phyloP scores from a whole-genome alignment of 2,888 invertebrate species.

The Notodonta dromedarius region DNA sequence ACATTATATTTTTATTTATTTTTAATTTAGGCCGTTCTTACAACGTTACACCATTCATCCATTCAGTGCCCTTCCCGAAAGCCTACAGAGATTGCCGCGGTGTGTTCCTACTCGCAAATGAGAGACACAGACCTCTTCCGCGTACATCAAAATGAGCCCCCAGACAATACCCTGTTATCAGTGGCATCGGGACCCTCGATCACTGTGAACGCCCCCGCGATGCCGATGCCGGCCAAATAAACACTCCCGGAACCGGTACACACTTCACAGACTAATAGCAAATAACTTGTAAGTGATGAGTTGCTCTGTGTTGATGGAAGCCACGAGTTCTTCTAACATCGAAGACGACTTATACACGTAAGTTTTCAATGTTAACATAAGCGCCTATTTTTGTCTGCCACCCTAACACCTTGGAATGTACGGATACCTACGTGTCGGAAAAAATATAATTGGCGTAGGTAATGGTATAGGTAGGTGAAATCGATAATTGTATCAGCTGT shows the following conservation, averaged over 20 bases:
- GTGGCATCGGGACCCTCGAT: background rate
- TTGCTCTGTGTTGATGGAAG: constrained; percentile 61
- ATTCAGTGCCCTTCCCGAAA: constrained; percentile 25
- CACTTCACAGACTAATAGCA: constrained; percentile 11
- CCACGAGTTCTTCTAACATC: constrained; percentile 60
- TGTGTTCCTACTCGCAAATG: constrained; percentile 31
- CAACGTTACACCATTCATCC: constrained; percentile 29
- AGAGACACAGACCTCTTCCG: constrained; percentile 10
- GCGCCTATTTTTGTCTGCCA: too few species aligned
- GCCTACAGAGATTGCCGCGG: constrained; percentile 56
- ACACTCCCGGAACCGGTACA: background rate
- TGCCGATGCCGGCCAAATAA: constrained; percentile 10
- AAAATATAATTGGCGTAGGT: constrained; percentile 6
- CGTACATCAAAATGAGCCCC: constrained; percentile 6
- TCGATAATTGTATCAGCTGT: constrained; percentile 34
- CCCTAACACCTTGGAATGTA: too few species aligned
- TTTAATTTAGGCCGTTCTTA: constrained; percentile 9
- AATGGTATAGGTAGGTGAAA: constrained; percentile 12
- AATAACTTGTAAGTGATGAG: constrained; percentile 52
- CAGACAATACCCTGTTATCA: constrained; percentile 3
- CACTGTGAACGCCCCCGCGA: constrained; percentile 10
- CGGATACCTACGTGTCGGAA: background rate
- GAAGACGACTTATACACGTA: constrained; percentile 73
- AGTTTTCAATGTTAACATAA: constrained; percentile 38
- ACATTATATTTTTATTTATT: background rate